These are phyloP conservation scores for Psylliodes chrysocephalus DNA, from an alignment of 2,888 invertebrate species.

Conservation along the genomic window DNA sequence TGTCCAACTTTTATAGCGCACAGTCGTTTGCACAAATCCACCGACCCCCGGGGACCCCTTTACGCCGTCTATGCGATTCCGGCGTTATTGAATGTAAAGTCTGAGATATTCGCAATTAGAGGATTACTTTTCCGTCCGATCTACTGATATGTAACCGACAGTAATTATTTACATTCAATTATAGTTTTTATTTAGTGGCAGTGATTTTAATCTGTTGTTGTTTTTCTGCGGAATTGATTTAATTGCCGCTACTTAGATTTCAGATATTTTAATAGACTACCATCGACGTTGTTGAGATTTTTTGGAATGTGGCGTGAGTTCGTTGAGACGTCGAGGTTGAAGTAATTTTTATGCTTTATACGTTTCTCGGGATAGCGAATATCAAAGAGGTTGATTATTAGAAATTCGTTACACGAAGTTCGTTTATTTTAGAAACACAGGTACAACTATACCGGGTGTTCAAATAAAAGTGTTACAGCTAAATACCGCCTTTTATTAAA, in stretches of 20 bases:
- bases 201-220: slow-evolving; percentile 14
- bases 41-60: background rate
- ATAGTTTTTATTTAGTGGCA: slow-evolving; percentile 10
- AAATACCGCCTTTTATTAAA: too few relatives aligned
- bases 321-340: background rate
- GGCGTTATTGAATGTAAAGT: background rate
- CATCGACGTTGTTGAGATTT: background rate
- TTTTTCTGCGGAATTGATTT: slow-evolving; percentile 10
- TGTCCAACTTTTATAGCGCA: too few relatives aligned
- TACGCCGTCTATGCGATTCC: background rate
- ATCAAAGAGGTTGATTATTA: too few relatives aligned
- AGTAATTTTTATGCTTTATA: background rate
- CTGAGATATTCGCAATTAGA: slow-evolving; percentile 5
- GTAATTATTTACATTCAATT: slow-evolving; percentile 19
- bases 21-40: too few relatives aligned
- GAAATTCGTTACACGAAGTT: too few relatives aligned
- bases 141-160: slow-evolving; percentile 14
- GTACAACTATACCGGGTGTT: too few relatives aligned
- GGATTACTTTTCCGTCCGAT: slow-evolving; percentile 7
- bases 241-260: slow-evolving; percentile 20
- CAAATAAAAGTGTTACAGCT: too few relatives aligned
- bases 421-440: too few relatives aligned
- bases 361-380: too few relatives aligned
- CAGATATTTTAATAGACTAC: slow-evolving; percentile 9
- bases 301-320: background rate